These are phyloP conservation scores for Mergus octosetaceus DNA, from an alignment of 2,797 vertebrate species.

Conservation along the genomic window DNA sequence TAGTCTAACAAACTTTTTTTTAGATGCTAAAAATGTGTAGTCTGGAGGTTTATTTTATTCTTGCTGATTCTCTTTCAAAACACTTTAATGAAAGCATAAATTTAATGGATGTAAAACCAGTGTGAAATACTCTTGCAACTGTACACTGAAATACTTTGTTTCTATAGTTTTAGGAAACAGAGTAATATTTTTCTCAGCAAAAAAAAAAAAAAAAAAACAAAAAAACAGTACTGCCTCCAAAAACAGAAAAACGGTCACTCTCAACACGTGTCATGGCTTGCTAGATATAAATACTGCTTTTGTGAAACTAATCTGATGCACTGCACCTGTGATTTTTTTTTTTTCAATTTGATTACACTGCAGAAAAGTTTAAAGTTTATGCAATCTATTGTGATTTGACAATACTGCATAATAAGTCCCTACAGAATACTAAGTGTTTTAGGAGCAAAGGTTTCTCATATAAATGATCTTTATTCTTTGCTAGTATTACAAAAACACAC, in stretches of 20 bases:
- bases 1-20: conserved; percentile 22
- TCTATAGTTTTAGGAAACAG: conserved; percentile 23
- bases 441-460: not conserved
- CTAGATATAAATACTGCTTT: conserved; percentile 9
- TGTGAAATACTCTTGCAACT: conserved; percentile 29
- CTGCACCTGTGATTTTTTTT: not conserved
- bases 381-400: conserved; percentile 26
- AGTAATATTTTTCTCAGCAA: not conserved
- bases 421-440: conserved; percentile 11
- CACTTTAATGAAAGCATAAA: conserved; percentile 8
- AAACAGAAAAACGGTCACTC: not conserved
- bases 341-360: conserved; percentile 30
- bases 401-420: not conserved
- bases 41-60: conserved; percentile 10
- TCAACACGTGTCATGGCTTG: conserved; percentile 13
- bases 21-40: not conserved
- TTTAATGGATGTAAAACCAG: not conserved
- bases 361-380: conserved; percentile 43
- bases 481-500: not conserved
- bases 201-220: not conserved
- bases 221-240: not conserved
- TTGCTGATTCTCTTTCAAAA: not conserved
- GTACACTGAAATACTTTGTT: conserved; percentile 10
- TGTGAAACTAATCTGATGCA: conserved; percentile 31
- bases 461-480: not conserved